Base-by-base conservation (phyloP, 2,888 invertebrate species). In the Aspidiotus destructor region DNA sequence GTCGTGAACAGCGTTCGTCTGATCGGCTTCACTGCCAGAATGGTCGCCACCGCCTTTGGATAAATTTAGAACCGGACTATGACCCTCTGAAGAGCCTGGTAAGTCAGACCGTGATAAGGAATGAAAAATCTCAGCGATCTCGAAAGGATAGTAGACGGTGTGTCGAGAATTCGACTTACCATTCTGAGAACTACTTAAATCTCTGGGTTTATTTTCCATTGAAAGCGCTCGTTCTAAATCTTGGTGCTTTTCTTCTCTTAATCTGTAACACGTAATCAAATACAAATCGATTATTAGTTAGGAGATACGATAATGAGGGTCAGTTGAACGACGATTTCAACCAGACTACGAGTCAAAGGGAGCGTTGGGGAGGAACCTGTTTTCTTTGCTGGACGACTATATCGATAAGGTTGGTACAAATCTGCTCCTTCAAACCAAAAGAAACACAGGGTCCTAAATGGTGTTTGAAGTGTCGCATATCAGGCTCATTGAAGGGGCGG, bases 31-130 rank as follows among this genome's bases (percentile, higher is more conserved):
- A 75, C 89, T 89, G 72, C 88, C 89, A 42, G 76, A 76, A 64
- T 76, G 75, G 68, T 75, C 76, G 15, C 74, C 76, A 67, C 89
- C 91, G 69, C 89, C 90, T 80, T 93, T 93, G 68, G 93, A 92
- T 70, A 94, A 82, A 80, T 93, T 93, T 75, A 93, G 80, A 73
- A 93, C 92, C 71, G 93, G 93, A 85, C 92, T 93, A 81, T 91
- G 91, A 68, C 89, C 89, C 75, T 88, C 89, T 72, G 92, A 89
- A 71, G 92, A 92, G 61, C 74, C 74, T 72, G 15, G 7, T 11
- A 60, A 41, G 28, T 28, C 28, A 28, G 28, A 28, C 28, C 28
- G 28, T 28, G 28, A 28, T 28, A 28, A 28, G 28, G 28, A 28
- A 28, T 28, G 28, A 28, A 28, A 28, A 28, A 28, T 28, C 28